These are phyloP conservation scores for Lasius fuliginosus DNA, from an alignment of 2,888 invertebrate species.

Conservation along the genomic window DNA sequence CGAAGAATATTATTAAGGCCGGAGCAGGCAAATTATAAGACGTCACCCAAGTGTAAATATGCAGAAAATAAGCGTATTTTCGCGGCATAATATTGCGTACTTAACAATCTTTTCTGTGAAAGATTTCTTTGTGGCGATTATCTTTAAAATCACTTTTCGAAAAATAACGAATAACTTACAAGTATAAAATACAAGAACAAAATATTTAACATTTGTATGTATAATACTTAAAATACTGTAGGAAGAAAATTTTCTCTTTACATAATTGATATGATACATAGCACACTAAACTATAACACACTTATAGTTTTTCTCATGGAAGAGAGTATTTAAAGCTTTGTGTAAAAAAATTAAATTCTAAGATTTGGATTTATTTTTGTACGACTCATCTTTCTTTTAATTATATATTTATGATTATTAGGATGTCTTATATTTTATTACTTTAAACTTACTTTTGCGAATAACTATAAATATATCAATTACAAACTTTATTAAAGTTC, in stretches of 20 bases:
- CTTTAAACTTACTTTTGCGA: conserved; percentile 13
- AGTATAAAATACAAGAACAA: too few relatives aligned
- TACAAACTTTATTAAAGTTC: conserved; percentile 35
- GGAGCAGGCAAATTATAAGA: conserved; percentile 66
- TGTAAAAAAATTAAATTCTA: too few relatives aligned
- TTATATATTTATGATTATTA: too few relatives aligned
- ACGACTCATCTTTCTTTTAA: too few relatives aligned
- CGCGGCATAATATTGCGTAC: conserved; percentile 6
- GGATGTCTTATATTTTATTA: neutral
- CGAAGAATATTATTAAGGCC: conserved; percentile 72
- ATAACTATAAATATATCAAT: conserved; percentile 42
- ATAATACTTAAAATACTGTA: neutral
- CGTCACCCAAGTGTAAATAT: conserved; percentile 65
- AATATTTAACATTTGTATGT: neutral
- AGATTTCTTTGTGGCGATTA: neutral
- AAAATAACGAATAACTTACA: neutral
- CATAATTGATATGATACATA: neutral
- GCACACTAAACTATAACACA: too few relatives aligned
- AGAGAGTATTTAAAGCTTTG: too few relatives aligned
- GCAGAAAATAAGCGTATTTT: conserved; percentile 53
- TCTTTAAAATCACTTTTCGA: neutral
- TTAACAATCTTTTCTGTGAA: neutral
- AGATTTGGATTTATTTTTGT: too few relatives aligned
- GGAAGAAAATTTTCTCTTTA: neutral
- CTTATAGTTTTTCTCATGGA: too few relatives aligned